These are phyloP conservation scores for Caligus rogercresseyi DNA, from an alignment of 1,140 invertebrate genomes.

Conservation along the genomic window DNA sequence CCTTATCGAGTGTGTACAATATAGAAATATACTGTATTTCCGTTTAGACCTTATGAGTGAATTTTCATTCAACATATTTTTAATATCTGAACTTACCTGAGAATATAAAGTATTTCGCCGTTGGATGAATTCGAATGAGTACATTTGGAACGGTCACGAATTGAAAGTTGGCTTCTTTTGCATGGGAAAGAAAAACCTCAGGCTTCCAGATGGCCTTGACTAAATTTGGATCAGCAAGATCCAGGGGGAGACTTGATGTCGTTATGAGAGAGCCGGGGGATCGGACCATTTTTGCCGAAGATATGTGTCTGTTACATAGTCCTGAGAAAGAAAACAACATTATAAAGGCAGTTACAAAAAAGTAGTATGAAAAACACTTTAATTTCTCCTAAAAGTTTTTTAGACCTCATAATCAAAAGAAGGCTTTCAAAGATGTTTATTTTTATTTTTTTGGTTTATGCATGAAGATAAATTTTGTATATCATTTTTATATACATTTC, in stretches of 20 bases:
- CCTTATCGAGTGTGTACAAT: no score
- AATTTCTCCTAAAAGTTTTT: no score
- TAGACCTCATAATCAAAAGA: no score
- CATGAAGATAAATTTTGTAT: no score
- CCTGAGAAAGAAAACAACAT: slow-evolving; percentile 29
- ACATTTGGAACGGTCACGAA: slow-evolving; percentile 48
- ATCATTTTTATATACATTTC: no score
- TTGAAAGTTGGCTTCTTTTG: slow-evolving; percentile 45
- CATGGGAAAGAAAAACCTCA: slow-evolving; percentile 48
- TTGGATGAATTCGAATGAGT: slow-evolving; percentile 41
- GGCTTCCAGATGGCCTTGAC: slow-evolving; percentile 46
- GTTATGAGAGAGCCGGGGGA: slow-evolving; percentile 32
- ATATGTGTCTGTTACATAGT: slow-evolving; percentile 42
- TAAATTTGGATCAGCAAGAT: slow-evolving; percentile 39
- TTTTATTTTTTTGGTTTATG: no score
- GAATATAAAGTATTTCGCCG: slow-evolving; percentile 44
- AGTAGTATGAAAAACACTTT: no score
- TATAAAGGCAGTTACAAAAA: no score
- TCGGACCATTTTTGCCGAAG: slow-evolving; percentile 39
- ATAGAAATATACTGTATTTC: no score
- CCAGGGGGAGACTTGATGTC: slow-evolving; percentile 35
- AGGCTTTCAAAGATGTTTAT: no score
- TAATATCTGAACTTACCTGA: slow-evolving; percentile 39
- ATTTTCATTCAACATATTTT: no score
- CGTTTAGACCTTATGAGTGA: no score